Conservation (phyloP, 2,113 vertebrate genomes). For the Hiodon alosoides region DNA sequence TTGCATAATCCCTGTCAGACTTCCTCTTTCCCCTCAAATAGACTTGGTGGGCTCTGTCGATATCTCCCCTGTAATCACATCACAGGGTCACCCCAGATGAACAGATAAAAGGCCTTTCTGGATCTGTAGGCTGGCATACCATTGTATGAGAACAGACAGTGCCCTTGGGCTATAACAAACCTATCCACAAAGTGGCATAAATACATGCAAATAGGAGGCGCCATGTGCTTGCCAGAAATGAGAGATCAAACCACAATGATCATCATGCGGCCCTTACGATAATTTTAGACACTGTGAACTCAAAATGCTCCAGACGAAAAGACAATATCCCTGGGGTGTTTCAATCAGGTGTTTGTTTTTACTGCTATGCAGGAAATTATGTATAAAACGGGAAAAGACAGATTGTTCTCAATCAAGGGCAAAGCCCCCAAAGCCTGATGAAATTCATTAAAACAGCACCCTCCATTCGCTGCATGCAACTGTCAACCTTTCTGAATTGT, state of each 20-base stretch:
- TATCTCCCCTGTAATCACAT: slow-evolving; percentile 35
- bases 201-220: slow-evolving; percentile 47
- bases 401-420: slow-evolving; percentile 1
- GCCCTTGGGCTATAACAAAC: slow-evolving; percentile 39
- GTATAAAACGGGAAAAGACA: slow-evolving; percentile 5
- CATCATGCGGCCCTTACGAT: slow-evolving; percentile 43
- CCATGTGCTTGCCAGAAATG: slow-evolving; percentile 57
- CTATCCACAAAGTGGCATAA: slow-evolving; percentile 21
- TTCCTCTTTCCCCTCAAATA: slow-evolving; percentile 11
- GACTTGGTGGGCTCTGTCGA: slow-evolving; percentile 20
- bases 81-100: slow-evolving; percentile 47
- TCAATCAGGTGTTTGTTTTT: slow-evolving; percentile 42
- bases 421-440: neutral
- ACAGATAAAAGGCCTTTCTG: slow-evolving; percentile 32
- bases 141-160: slow-evolving; percentile 6
- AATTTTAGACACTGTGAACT: slow-evolving; percentile 54
- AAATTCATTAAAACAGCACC: slow-evolving; percentile 5
- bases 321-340: slow-evolving; percentile 39
- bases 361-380: slow-evolving; percentile 25
- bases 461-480: neutral
- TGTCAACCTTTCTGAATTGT: neutral
- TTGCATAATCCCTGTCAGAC: slow-evolving; percentile 28
- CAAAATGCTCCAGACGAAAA: slow-evolving; percentile 53
- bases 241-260: slow-evolving; percentile 60
- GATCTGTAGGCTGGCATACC: slow-evolving; percentile 13